These are phyloP conservation scores for Ophthalmolycus amberensis DNA, from an alignment of 2,113 vertebrate species.

Conservation along the genomic window DNA sequence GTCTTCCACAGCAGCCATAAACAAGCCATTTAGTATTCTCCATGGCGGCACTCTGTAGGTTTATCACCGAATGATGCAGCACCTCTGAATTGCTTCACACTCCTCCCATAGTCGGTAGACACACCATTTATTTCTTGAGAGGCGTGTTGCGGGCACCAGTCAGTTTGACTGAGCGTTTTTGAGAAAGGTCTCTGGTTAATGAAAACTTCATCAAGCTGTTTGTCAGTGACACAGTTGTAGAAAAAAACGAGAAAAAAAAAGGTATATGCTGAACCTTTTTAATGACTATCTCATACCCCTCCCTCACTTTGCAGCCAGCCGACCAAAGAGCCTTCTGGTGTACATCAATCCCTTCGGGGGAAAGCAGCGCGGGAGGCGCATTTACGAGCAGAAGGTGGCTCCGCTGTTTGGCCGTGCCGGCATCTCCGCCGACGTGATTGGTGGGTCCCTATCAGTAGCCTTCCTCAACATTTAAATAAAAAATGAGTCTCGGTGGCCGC, in stretches of 20 bases:
- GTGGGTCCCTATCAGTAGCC: slow-evolving; percentile 82
- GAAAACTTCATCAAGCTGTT: slow-evolving; percentile 68
- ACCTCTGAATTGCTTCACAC: slow-evolving; percentile 45
- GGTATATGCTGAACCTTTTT: slow-evolving; percentile 52
- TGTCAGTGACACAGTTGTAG: slow-evolving; percentile 50
- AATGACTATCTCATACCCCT: slow-evolving; percentile 47
- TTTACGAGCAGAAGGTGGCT: slow-evolving; percentile 93
- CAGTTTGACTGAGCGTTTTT: slow-evolving; percentile 64
- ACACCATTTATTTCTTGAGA: slow-evolving; percentile 62
- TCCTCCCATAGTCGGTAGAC: slow-evolving; percentile 43
- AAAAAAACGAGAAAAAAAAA: slow-evolving; percentile 1
- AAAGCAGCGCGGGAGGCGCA: slow-evolving; percentile 86
- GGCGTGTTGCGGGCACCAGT: slow-evolving; percentile 43
- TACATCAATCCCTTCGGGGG: slow-evolving; percentile 96
- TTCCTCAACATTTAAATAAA: slow-evolving; percentile 80
- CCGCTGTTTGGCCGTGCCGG: slow-evolving; percentile 89
- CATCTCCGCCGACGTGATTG: slow-evolving; percentile 89
- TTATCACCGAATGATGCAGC: slow-evolving; percentile 74
- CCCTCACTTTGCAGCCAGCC: slow-evolving; percentile 79
- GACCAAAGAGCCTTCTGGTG: slow-evolving; percentile 92
- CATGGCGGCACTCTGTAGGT: slow-evolving; percentile 53
- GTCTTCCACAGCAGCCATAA: slow-evolving; percentile 52
- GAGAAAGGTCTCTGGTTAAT: slow-evolving; percentile 62
- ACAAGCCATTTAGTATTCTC: slow-evolving; percentile 70
- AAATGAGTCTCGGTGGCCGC: slow-evolving; percentile 69